Conservation (phyloP, 2,888 invertebrate species). For the Sylvicola cinctus region DNA sequence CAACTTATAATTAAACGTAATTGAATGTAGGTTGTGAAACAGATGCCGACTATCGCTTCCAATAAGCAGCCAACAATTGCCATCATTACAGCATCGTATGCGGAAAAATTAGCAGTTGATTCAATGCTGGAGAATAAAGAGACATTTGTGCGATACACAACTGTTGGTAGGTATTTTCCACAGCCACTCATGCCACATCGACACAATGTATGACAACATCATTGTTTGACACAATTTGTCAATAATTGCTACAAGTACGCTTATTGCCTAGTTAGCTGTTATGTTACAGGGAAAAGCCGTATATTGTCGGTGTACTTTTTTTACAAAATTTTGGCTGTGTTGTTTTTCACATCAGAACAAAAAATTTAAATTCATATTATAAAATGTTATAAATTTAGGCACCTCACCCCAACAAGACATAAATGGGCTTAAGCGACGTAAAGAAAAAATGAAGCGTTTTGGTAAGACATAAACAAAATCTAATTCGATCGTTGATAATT, state of each 20-base stretch:
- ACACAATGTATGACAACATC: too few relatives aligned
- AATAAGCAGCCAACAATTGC: constrained; percentile 91
- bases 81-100: constrained; percentile 92
- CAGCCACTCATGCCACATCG: too few relatives aligned
- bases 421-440: constrained; percentile 10
- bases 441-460: constrained; percentile 20
- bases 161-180: constrained; percentile 57
- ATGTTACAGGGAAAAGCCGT: too few relatives aligned
- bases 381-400: constrained; percentile 13
- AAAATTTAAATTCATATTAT: too few relatives aligned
- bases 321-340: too few relatives aligned
- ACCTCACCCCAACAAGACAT: constrained; percentile 24
- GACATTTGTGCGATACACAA: constrained; percentile 88
- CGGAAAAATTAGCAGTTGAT: constrained; percentile 95
- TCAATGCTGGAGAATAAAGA: constrained; percentile 95
- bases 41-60: constrained; percentile 79
- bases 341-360: too few relatives aligned
- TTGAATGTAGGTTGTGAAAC: constrained; percentile 57
- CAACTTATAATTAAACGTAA: background rate
- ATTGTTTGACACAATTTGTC: too few relatives aligned
- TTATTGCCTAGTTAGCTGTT: too few relatives aligned
- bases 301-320: too few relatives aligned
- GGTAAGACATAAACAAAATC: constrained; percentile 16
- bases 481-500: too few relatives aligned
- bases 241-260: too few relatives aligned